Conservation (phyloP, 2,888 invertebrate genomes). For the Rhagophthalmus giganteus region DNA sequence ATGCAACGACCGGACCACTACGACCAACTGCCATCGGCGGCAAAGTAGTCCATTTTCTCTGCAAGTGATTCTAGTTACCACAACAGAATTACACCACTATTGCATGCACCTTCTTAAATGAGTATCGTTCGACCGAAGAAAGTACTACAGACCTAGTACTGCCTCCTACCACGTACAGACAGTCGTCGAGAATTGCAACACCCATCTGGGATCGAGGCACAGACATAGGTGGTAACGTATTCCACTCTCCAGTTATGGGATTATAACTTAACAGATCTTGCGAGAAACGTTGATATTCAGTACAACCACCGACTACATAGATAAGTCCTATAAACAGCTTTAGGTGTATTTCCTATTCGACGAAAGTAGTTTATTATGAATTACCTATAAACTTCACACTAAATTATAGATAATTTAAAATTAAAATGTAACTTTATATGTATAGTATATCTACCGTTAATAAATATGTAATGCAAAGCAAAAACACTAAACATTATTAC, state of each 20-base stretch:
- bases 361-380: no score
- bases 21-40: constrained; percentile 73
- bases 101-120: constrained; percentile 78
- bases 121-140: constrained; percentile 80
- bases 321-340: constrained; percentile 66
- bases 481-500: no score
- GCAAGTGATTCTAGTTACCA: no score
- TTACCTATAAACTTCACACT: no score
- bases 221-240: constrained; percentile 73
- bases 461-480: no score
- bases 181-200: constrained; percentile 80
- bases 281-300: constrained; percentile 76
- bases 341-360: neutral
- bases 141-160: constrained; percentile 82
- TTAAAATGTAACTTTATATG: no score
- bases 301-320: constrained; percentile 90
- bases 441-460: no score
- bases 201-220: constrained; percentile 87
- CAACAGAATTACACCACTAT: no score
- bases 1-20: constrained; percentile 83
- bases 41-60: constrained; percentile 80
- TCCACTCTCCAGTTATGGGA: constrained; percentile 82
- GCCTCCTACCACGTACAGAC: constrained; percentile 87
- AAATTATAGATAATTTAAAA: no score
- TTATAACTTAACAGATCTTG: constrained; percentile 79